Conservation (phyloP, 1,140 invertebrate species). For the Leptopilina boulardi region DNA sequence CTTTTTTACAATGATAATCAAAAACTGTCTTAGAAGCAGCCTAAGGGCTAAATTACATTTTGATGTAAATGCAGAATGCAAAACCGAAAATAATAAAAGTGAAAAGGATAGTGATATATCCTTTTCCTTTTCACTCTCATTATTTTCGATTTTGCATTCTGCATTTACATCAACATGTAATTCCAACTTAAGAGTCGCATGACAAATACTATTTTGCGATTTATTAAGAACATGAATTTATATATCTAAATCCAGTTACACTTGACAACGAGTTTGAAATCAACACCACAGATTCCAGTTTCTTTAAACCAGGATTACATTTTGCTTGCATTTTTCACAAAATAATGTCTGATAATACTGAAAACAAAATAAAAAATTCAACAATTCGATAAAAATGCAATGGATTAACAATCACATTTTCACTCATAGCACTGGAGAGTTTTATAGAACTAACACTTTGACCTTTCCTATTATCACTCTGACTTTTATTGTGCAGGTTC, state of each 20-base stretch:
- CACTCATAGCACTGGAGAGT: slow-evolving; percentile 9
- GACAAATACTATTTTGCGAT: slow-evolving; percentile 35
- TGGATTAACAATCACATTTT: slow-evolving; percentile 32
- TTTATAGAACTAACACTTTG: slow-evolving; percentile 12
- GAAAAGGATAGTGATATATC: too few relatives aligned
- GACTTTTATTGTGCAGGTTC: neutral
- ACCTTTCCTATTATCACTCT: neutral
- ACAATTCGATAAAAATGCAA: slow-evolving; percentile 30
- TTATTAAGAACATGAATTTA: slow-evolving; percentile 46
- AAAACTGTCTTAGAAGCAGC: slow-evolving; percentile 36
- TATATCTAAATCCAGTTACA: slow-evolving; percentile 42
- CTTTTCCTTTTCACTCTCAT: too few relatives aligned
- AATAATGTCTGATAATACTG: slow-evolving; percentile 37
- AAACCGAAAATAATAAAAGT: too few relatives aligned
- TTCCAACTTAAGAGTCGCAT: slow-evolving; percentile 38
- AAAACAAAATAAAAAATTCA: slow-evolving; percentile 37
- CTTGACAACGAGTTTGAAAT: slow-evolving; percentile 46
- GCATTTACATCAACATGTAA: too few relatives aligned
- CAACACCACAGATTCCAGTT: slow-evolving; percentile 42
- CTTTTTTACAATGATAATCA: slow-evolving; percentile 38
- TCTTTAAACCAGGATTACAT: slow-evolving; percentile 51
- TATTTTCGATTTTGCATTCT: too few relatives aligned
- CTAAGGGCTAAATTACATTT: too few relatives aligned
- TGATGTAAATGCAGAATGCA: too few relatives aligned
- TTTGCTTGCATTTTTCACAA: slow-evolving; percentile 43